phyloP scores from a whole-genome alignment of 2,113 vertebrate genomes.

The Salminus brasiliensis region DNA sequence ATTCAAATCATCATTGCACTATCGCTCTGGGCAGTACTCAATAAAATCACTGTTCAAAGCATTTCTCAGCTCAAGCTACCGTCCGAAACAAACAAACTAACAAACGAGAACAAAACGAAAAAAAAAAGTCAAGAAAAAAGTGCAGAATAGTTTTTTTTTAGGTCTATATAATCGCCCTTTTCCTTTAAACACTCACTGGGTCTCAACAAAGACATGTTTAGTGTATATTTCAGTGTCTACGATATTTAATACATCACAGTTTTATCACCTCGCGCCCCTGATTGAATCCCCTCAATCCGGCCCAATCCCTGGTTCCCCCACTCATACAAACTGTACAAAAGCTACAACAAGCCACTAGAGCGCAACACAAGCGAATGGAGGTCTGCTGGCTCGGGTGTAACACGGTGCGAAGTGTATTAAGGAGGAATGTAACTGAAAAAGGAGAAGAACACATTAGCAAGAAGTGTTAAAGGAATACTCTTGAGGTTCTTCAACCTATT shows the following conservation, averaged over 20 bases:
- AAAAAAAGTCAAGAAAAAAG: slow-evolving; percentile 73
- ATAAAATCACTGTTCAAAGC: slow-evolving; percentile 56
- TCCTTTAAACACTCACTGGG: slow-evolving; percentile 62
- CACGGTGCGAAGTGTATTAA: background rate
- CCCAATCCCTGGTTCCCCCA: background rate
- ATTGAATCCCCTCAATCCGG: slow-evolving; percentile 26
- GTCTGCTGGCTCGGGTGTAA: slow-evolving; percentile 24
- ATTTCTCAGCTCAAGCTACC: slow-evolving; percentile 8
- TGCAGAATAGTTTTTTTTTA: slow-evolving; percentile 79
- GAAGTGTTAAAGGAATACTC: background rate
- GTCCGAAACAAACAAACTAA: slow-evolving; percentile 15
- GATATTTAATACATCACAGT: too few species aligned
- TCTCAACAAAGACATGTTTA: too few species aligned
- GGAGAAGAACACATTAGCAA: background rate
- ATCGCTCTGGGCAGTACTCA: slow-evolving; percentile 75
- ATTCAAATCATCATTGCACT: slow-evolving; percentile 78
- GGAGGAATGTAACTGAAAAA: background rate
- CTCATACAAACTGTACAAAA: slow-evolving; percentile 17
- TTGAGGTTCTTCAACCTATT: background rate
- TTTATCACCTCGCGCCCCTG: slow-evolving; percentile 24
- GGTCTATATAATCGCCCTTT: slow-evolving; percentile 69
- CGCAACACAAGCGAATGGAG: slow-evolving; percentile 13
- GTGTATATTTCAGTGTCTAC: too few species aligned
- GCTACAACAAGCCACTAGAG: slow-evolving; percentile 46
- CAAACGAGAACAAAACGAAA: slow-evolving; percentile 25